Base-by-base conservation (phyloP, 2,888 invertebrate species). In the Zonitis immaculata region DNA sequence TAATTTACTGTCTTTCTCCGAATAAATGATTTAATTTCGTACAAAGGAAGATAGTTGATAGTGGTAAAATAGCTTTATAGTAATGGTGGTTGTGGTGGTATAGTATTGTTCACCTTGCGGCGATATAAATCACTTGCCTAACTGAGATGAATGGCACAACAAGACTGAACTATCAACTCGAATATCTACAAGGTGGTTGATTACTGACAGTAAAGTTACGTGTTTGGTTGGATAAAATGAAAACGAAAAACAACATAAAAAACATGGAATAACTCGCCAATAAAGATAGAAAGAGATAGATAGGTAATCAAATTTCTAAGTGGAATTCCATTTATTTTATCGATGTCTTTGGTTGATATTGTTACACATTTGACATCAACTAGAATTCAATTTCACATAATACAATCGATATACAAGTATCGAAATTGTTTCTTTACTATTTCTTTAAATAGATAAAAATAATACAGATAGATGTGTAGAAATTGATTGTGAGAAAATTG, bases 141-240 rank as follows among this genome's bases (percentile, higher is more conserved):
- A 65, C 65, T 64, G 65, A 65, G 65, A 65, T 63, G 63, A 63
- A 65, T 64, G 61, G 61, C 54, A 57, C 57, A 62, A 64, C 63
- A 64, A 63, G 61, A 64, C 59, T 58, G 61, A 56, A 59, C 62
- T 18, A 63, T 65, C 65, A 64, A 58, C 60, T 62, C 58, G 61
- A 65, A 65, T 65, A 64, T 62, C 63, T 62, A 56, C 58, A 54
- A 35, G 35, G 16, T 35, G 62, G n/a, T n/a, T 56, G 60, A 62
- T 62, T 61, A 59, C 52, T 35, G 35, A 35, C 35, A 18, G 14
- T 8, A 35, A 35, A 16, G 35, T 35, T 35, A 35, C 16, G 35
- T 35, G 35, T 9, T 35, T 35, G 16, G 35, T 35, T n/a, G n/a
- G n/a, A n/a, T 35, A 18, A 35, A 18, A 1, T 1, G n/a, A 14